These are phyloP conservation scores for Falcaria lacertinaria DNA, from an alignment of 2,888 invertebrate species.

Conservation along the genomic window DNA sequence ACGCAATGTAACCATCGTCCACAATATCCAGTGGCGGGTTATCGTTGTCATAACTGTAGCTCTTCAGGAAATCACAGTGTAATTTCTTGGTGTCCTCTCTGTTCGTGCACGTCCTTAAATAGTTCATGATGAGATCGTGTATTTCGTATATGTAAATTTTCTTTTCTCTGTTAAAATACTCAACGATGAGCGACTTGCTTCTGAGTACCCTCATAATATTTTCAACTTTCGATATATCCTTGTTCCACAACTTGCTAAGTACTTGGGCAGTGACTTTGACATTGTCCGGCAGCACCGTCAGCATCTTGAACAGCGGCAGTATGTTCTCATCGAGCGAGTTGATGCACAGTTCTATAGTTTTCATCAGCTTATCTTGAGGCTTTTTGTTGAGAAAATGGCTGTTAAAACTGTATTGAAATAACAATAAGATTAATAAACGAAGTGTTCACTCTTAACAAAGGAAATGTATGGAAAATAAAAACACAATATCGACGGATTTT, in stretches of 20 bases:
- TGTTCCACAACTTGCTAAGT: constrained; percentile 62
- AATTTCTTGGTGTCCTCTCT: constrained; percentile 63
- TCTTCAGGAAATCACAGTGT: constrained; percentile 80
- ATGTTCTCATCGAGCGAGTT: constrained; percentile 73
- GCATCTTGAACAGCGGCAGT: constrained; percentile 77
- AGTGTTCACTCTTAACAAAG: too few species aligned
- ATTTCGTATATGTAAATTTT: constrained; percentile 84
- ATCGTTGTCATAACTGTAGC: constrained; percentile 74
- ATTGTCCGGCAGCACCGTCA: constrained; percentile 84
- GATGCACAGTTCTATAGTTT: constrained; percentile 81
- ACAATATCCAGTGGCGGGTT: constrained; percentile 79
- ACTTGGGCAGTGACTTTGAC: constrained; percentile 83
- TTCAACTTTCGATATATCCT: constrained; percentile 70
- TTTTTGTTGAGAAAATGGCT: constrained; percentile 13
- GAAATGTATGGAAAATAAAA: too few species aligned
- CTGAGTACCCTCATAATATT: constrained; percentile 82
- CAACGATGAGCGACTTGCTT: constrained; percentile 83
- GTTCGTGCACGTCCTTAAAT: constrained; percentile 72
- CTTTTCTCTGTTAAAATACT: constrained; percentile 80
- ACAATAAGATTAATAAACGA: background rate
- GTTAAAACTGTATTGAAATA: too few species aligned
- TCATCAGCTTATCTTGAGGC: constrained; percentile 60
- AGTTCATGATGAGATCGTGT: constrained; percentile 83
- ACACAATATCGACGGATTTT: too few species aligned
- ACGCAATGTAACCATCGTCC: constrained; percentile 86